Evolutionary conservation across 2,113 vertebrate genomes (phyloP).

Genomic region (Malaclemys terrapin): DNA sequence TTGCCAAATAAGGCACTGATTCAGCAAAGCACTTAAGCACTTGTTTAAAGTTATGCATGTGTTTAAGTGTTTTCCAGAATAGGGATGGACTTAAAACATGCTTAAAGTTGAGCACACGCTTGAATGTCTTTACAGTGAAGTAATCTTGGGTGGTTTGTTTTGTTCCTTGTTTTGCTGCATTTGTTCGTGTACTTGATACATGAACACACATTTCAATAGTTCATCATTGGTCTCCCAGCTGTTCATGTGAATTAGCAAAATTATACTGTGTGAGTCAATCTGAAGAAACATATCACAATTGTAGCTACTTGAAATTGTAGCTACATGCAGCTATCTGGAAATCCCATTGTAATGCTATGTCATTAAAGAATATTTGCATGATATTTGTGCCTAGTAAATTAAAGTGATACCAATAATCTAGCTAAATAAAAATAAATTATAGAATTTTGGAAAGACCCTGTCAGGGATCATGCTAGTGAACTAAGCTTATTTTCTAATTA

Average conservation of each 20-base stretch:
- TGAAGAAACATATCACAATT: constrained; percentile 51
- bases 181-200: not conserved
- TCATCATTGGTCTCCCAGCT: constrained; percentile 29
- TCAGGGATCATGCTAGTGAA: constrained; percentile 27
- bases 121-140: not conserved
- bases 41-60: not conserved
- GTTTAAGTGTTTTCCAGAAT: not conserved
- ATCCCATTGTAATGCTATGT: constrained; percentile 32
- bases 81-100: not conserved
- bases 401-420: not conserved
- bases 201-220: not conserved
- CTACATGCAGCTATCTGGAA: not conserved
- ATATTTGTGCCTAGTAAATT: constrained; percentile 19
- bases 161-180: not conserved
- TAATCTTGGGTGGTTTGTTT: not conserved
- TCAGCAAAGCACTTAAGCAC: constrained; percentile 68
- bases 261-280: not conserved
- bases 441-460: constrained; percentile 25
- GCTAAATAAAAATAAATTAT: constrained; percentile 62
- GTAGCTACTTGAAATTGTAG: not conserved
- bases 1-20: constrained; percentile 57
- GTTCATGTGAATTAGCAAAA: constrained; percentile 41
- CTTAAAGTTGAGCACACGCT: not conserved
- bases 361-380: constrained; percentile 10
- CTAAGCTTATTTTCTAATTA: constrained; percentile 49